Evolutionary conservation across 2,888 invertebrate species (phyloP).

Genomic region (Sicus ferrugineus): DNA sequence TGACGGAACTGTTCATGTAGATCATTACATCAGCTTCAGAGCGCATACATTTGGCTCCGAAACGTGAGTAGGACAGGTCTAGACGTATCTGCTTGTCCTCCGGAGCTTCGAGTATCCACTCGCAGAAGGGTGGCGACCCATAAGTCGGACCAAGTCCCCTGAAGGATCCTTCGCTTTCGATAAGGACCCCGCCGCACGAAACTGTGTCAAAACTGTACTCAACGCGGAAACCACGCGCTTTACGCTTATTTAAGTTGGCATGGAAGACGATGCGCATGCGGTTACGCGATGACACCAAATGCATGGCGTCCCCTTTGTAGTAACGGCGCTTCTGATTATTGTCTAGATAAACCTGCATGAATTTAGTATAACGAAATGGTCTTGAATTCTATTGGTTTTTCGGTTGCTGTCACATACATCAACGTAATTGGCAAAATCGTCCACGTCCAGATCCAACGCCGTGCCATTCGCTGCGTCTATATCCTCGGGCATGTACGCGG

Average conservation of each 20-base stretch:
- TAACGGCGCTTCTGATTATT: slow-evolving; percentile 44
- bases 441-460: too few relatives aligned
- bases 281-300: slow-evolving; percentile 75
- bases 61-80: slow-evolving; percentile 36
- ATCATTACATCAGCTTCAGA: slow-evolving; percentile 38
- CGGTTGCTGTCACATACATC: slow-evolving; percentile 56
- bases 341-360: slow-evolving; percentile 47
- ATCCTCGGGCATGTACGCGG: not conserved
- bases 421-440: slow-evolving; percentile 66
- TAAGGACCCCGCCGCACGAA: slow-evolving; percentile 79
- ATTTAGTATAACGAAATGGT: not conserved
- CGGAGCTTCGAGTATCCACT: slow-evolving; percentile 73
- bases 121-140: slow-evolving; percentile 24
- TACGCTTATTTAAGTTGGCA: slow-evolving; percentile 67
- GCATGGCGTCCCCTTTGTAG: slow-evolving; percentile 59
- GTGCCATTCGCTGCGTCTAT: slow-evolving; percentile 10
- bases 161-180: slow-evolving; percentile 53
- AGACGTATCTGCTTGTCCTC: slow-evolving; percentile 66
- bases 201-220: slow-evolving; percentile 72
- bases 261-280: slow-evolving; percentile 75
- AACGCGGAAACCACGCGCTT: slow-evolving; percentile 73
- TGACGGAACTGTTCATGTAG: slow-evolving; percentile 42
- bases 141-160: not conserved
- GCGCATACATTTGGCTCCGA: slow-evolving; percentile 35
- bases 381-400: too few relatives aligned